Evolutionary conservation across 2,113 vertebrate species (phyloP).

Genomic region (Probosciger aterrimus): DNA sequence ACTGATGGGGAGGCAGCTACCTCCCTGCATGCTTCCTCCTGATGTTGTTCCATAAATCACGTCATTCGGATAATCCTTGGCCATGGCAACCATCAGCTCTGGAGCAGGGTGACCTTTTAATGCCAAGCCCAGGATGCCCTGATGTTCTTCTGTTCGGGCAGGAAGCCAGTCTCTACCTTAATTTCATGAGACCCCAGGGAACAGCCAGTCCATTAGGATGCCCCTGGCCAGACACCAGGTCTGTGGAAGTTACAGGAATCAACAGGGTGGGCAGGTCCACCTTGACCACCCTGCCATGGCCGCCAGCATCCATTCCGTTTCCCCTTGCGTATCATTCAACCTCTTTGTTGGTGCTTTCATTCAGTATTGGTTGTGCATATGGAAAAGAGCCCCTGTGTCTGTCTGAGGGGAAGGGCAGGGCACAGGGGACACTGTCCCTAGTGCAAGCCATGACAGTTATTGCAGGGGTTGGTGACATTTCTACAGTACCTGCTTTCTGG

Average conservation of each 20-base stretch:
- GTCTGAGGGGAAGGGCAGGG: not conserved
- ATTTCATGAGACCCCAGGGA: not conserved
- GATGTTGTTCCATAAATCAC: slow-evolving; percentile 5
- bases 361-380: fast-evolving
- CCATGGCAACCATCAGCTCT: slow-evolving; percentile 28
- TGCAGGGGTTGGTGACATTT: not conserved
- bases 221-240: not conserved
- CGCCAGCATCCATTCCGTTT: not conserved
- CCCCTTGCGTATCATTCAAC: not conserved
- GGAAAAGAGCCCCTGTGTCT: fast-evolving
- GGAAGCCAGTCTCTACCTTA: not conserved
- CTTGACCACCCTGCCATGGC: not conserved
- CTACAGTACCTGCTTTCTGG: slow-evolving; percentile 32
- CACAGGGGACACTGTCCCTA: fast-evolving
- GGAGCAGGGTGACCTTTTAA: slow-evolving; percentile 32
- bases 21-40: not conserved
- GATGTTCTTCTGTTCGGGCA: not conserved
- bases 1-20: not conserved
- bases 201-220: not conserved
- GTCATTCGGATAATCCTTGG: slow-evolving; percentile 14
- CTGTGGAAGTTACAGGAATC: not conserved
- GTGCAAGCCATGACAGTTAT: not conserved
- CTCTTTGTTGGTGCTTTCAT: not conserved
- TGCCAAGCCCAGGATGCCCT: not conserved
- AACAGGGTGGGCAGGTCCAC: not conserved